These are phyloP conservation scores for Chironomus tepperi DNA, from an alignment of 1,140 invertebrate genomes.

Conservation along the genomic window DNA sequence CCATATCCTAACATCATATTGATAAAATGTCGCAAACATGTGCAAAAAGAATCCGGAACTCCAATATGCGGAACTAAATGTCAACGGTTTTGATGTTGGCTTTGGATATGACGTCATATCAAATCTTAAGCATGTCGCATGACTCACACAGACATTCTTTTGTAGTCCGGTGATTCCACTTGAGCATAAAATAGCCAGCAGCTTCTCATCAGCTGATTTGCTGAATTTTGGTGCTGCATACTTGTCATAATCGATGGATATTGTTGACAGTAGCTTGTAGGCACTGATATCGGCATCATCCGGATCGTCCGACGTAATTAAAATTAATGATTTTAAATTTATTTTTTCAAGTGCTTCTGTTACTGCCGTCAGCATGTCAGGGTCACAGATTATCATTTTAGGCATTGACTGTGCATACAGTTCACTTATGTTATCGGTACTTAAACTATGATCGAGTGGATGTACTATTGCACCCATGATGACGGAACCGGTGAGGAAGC, in stretches of 20 bases:
- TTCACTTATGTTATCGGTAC: slow-evolving; percentile 29
- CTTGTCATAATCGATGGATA: neutral
- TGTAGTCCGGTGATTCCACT: slow-evolving; percentile 70
- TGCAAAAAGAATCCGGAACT: slow-evolving; percentile 34
- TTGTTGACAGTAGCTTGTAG: neutral
- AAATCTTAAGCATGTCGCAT: neutral
- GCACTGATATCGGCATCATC: neutral
- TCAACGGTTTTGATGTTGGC: neutral
- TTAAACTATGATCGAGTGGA: slow-evolving; percentile 31
- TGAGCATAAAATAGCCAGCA: slow-evolving; percentile 42
- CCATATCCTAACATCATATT: slow-evolving; percentile 26
- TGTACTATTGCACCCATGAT: slow-evolving; percentile 34
- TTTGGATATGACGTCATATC: neutral
- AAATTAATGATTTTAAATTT: slow-evolving; percentile 13
- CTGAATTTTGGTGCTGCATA: neutral
- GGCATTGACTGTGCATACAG: slow-evolving; percentile 35
- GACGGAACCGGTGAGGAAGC: slow-evolving; percentile 33
- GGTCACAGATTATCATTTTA: slow-evolving; percentile 36
- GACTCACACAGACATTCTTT: slow-evolving; percentile 51
- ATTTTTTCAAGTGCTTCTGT: slow-evolving; percentile 27
- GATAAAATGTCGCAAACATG: slow-evolving; percentile 30
- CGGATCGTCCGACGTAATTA: neutral
- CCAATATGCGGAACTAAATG: slow-evolving; percentile 37
- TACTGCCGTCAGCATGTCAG: slow-evolving; percentile 31
- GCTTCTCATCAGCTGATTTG: neutral